Conservation (phyloP, 2,797 vertebrate species). For the Triplophysa yarkandensis region DNA sequence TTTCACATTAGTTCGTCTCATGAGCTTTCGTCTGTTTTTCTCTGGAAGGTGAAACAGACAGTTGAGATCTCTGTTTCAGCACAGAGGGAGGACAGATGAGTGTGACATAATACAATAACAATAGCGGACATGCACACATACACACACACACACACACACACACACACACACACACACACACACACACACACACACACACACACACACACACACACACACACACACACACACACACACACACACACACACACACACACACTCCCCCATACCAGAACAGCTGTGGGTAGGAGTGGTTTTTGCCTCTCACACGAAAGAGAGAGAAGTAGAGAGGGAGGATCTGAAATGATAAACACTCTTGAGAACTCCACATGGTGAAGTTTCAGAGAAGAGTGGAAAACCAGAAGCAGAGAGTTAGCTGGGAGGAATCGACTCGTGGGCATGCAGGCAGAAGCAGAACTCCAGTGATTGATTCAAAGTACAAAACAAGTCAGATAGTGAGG, state of each 20-base stretch:
- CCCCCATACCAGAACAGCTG: constrained; percentile 70
- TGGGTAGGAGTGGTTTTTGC: constrained; percentile 69
- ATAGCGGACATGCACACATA: constrained; percentile 30
- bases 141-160: constrained; percentile 30
- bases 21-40: constrained; percentile 16
- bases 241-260: constrained; percentile 37
- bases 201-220: constrained; percentile 52
- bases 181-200: constrained; percentile 50
- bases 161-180: constrained; percentile 50
- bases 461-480: not conserved
- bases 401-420: not conserved
- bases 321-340: constrained; percentile 38
- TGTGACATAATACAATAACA: constrained; percentile 42
- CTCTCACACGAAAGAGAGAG: constrained; percentile 55
- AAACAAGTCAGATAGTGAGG: not conserved
- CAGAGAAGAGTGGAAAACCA: constrained; percentile 10
- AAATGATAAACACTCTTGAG: constrained; percentile 41
- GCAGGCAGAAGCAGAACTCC: constrained; percentile 27
- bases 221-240: too few relatives aligned
- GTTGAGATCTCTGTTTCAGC: constrained; percentile 37
- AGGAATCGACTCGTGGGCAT: constrained; percentile 13
- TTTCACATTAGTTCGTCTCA: constrained; percentile 19
- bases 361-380: constrained; percentile 52
- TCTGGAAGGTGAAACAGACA: constrained; percentile 45
- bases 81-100: constrained; percentile 44